phyloP scores from a whole-genome alignment of 2,797 vertebrate species.

The Bradypus variegatus region DNA sequence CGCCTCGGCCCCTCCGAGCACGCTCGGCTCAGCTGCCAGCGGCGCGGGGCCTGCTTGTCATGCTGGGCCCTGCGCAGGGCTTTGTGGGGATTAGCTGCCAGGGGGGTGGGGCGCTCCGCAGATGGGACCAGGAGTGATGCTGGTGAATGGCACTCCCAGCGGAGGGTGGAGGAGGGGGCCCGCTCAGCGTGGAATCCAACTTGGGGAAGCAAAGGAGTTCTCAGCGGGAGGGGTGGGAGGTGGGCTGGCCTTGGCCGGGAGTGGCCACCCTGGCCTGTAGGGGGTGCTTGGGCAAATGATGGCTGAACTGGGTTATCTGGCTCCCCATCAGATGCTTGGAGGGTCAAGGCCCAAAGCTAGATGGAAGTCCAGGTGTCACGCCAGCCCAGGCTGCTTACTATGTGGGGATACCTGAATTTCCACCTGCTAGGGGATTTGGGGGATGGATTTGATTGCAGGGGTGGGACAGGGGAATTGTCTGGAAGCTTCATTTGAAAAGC shows the following conservation, averaged over 20 bases:
- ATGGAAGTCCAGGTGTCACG: background rate
- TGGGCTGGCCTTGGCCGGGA: background rate
- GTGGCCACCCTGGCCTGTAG: background rate
- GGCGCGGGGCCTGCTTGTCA: slow-evolving; percentile 21
- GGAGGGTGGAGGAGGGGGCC: slow-evolving; percentile 8
- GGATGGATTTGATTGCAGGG: background rate
- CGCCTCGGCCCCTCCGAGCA: slow-evolving; percentile 55
- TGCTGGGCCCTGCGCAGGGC: slow-evolving; percentile 31
- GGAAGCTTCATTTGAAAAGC: slow-evolving; percentile 8
- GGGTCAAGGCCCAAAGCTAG: background rate
- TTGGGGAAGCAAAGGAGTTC: background rate
- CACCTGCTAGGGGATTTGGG: background rate
- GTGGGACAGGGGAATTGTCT: background rate
- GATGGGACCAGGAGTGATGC: slow-evolving; percentile 61
- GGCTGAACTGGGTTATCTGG: background rate
- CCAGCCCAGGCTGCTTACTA: background rate
- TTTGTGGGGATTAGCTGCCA: slow-evolving; percentile 54
- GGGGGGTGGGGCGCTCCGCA: slow-evolving; percentile 30
- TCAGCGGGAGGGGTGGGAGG: background rate
- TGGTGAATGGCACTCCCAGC: slow-evolving; percentile 40
- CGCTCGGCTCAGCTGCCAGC: slow-evolving; percentile 31
- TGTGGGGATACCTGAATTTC: background rate
- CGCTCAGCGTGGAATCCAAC: background rate
- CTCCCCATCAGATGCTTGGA: background rate
- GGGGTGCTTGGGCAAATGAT: background rate